phyloP scores from a whole-genome alignment of 2,797 vertebrate genomes.

The Neopelma chrysocephalum region DNA sequence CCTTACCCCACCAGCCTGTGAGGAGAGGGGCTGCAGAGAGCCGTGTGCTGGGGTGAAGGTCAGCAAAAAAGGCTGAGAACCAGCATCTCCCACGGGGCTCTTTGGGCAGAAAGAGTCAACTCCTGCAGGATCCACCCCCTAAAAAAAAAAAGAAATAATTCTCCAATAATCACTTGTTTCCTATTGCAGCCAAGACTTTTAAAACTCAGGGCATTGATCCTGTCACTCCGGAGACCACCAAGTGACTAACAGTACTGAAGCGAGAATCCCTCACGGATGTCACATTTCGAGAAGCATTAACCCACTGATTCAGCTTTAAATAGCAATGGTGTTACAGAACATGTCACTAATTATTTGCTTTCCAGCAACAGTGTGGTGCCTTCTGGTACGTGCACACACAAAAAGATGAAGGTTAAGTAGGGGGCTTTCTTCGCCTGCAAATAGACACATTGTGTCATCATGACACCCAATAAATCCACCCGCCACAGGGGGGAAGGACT shows the following conservation, averaged over 20 bases:
- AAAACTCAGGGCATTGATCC: slow-evolving; percentile 38
- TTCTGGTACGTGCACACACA: slow-evolving; percentile 66
- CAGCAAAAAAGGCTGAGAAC: background rate
- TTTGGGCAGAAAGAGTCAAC: background rate
- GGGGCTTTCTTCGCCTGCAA: slow-evolving; percentile 56
- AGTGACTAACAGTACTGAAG: slow-evolving; percentile 42
- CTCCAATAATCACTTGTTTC: slow-evolving; percentile 32
- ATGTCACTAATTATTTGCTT: slow-evolving; percentile 74
- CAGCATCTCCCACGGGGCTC: background rate
- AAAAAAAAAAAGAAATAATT: background rate
- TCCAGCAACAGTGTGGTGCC: slow-evolving; percentile 67
- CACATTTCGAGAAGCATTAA: slow-evolving; percentile 60
- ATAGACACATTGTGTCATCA: slow-evolving; percentile 60
- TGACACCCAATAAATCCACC: slow-evolving; percentile 72
- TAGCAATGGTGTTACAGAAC: slow-evolving; percentile 63
- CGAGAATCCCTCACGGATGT: slow-evolving; percentile 55
- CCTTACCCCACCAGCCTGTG: background rate
- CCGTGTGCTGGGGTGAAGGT: background rate
- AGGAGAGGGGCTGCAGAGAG: background rate
- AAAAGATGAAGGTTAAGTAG: slow-evolving; percentile 69
- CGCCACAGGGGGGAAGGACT: slow-evolving; percentile 29
- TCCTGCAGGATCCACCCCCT: background rate
- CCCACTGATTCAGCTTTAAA: slow-evolving; percentile 67
- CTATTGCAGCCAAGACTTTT: background rate
- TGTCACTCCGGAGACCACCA: slow-evolving; percentile 60